Percentiles rank a stretch among this genome's conserved stretches.
Evolutionary conservation across 2,888 invertebrate genomes (phyloP).

Genomic region (Temnothorax rugatulus): DNA sequence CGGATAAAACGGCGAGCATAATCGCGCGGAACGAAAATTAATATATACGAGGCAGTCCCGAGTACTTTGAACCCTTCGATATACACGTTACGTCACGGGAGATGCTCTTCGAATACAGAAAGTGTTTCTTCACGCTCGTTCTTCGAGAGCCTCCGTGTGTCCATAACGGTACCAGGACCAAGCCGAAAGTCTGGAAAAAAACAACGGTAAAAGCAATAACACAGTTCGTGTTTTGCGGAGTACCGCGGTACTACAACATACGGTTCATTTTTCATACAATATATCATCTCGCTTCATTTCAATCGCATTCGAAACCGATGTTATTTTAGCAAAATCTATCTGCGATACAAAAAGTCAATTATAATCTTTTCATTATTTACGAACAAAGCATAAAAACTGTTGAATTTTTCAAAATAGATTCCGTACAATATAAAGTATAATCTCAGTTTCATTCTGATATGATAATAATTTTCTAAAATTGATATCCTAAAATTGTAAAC

Average conservation of each 20-base stretch:
- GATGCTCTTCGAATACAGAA: conserved; percentile 67
- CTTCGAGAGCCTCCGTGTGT: conserved; percentile 60
- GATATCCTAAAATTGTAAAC: neutral
- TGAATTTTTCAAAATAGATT: neutral
- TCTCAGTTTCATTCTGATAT: neutral
- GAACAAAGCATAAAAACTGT: neutral
- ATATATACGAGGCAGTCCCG: conserved; percentile 47
- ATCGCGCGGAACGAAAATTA: conserved; percentile 55
- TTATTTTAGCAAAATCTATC: neutral
- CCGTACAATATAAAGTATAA: neutral
- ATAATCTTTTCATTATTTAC: neutral
- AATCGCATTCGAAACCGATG: neutral
- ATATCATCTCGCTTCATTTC: neutral
- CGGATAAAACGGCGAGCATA: conserved; percentile 47
- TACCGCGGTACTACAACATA: neutral
- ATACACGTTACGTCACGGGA: conserved; percentile 71
- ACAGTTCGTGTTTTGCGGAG: conserved; percentile 20
- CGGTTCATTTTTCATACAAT: neutral
- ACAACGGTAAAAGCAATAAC: conserved; percentile 68
- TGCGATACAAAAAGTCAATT: neutral
- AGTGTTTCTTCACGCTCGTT: conserved; percentile 74
- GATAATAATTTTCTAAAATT: neutral
- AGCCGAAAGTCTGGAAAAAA: conserved; percentile 62
- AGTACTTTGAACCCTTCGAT: conserved; percentile 58
- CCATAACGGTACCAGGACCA: conserved; percentile 76